Base-by-base conservation (phyloP, 2,113 vertebrate species). In the Otus sunia region DNA sequence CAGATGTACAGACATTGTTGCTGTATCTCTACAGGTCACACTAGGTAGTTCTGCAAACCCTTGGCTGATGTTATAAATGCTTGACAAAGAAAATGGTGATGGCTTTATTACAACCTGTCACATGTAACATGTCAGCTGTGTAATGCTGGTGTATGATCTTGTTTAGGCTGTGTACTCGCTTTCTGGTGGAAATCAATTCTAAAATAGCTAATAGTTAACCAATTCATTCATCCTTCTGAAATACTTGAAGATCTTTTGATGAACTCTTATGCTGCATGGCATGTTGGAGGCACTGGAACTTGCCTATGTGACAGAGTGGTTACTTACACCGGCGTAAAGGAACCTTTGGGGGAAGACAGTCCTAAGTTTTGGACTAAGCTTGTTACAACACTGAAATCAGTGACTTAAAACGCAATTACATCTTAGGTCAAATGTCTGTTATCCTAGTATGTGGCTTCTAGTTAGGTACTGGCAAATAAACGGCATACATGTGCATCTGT, bases 131-230 rank as follows among this genome's bases (percentile, higher is more conserved):
- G 80, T 23, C 81, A 39, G 50, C 15, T 30, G 32, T 29, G 3
- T 23, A 47, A 1, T 0, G 25, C 14, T 71, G 55, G 10, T 67
- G 26, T 41, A 16, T 0, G 0, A 8, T 41, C 36, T 20, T 43
- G 11, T 43, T 68, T 45, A 63, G 41, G 16, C 11, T n/a, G 29
- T n/a, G 39, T 29, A 5, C 55, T 76, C 23, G 0, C 9, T 34
- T 49, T 30, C 37, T 59, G 32, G 12, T 63, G 60, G 34, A 92
- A 90, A 88, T 55, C 10, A 12, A 0, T 67, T 78, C 71, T 67
- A 8, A 47, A 74, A 27, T 49, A 17, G 1, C 8, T 30, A 6
- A 10, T 30, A 41, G 27, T 29, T 77, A 50, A 23, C 55, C 21
- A 18, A 12, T 83, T 22, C 4, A 72, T 36, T 25, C 52, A 25